These are phyloP conservation scores for Calcarius lapponicus DNA, from an alignment of 2,797 vertebrate species.

Conservation along the genomic window DNA sequence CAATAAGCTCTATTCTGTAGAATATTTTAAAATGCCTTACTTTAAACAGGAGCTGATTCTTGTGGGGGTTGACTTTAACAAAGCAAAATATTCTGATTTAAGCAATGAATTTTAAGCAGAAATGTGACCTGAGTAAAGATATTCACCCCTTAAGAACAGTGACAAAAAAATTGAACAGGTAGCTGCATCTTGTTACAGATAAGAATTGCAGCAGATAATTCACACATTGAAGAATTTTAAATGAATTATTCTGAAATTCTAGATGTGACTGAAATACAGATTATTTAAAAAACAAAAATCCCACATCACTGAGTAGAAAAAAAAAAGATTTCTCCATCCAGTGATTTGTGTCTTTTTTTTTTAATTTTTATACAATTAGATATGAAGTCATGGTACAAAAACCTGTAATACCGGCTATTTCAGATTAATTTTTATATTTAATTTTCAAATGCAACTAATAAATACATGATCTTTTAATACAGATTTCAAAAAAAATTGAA, in stretches of 20 bases:
- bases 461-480: neutral
- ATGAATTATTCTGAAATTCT: neutral
- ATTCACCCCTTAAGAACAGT: neutral
- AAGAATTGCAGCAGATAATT: neutral
- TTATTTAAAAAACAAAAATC: neutral
- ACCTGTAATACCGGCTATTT: neutral
- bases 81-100: neutral
- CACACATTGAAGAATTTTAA: neutral
- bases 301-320: neutral
- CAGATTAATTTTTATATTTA: neutral
- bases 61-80: neutral
- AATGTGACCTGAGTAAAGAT: neutral
- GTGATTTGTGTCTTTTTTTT: neutral
- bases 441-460: neutral
- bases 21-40: neutral
- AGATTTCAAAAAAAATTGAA: neutral
- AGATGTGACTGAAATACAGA: neutral
- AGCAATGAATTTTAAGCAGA: neutral
- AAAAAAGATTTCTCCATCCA: neutral
- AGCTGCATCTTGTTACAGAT: neutral
- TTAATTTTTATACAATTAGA: neutral
- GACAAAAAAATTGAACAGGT: fast-evolving
- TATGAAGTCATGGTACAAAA: neutral
- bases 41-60: neutral
- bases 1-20: neutral